Conservation (phyloP, 2,888 invertebrate genomes). For the Diaprepes abbreviatus region DNA sequence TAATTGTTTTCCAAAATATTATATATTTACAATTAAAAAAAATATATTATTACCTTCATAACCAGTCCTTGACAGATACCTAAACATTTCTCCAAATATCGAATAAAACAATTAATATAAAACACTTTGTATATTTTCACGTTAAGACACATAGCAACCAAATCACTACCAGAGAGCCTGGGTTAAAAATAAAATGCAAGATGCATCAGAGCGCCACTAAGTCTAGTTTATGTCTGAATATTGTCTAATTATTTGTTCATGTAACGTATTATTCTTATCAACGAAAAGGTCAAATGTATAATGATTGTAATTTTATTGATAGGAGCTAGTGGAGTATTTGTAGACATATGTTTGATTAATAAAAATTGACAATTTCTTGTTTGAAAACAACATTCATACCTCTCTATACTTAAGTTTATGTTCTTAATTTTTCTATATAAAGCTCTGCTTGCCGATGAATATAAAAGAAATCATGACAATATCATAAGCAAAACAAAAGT, state of each 20-base stretch:
- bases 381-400: too few species aligned
- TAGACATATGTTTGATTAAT: background rate
- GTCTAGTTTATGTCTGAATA: slow-evolving; percentile 2
- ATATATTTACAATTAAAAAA: too few species aligned
- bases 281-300: slow-evolving; percentile 2
- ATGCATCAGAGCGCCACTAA: slow-evolving; percentile 7
- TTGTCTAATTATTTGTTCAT: background rate
- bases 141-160: slow-evolving; percentile 12
- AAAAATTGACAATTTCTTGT: too few species aligned
- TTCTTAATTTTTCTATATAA: too few species aligned
- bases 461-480: too few species aligned
- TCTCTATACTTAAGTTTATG: too few species aligned
- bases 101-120: background rate
- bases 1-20: too few species aligned
- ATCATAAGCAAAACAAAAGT: too few species aligned
- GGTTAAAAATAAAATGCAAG: background rate
- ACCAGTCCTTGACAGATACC: slow-evolving; percentile 8
- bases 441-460: too few species aligned
- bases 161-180: background rate
- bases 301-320: background rate
- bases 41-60: slow-evolving; percentile 31
- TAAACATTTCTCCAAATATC: slow-evolving; percentile 19
- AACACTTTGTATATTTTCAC: slow-evolving; percentile 8
- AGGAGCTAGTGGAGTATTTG: background rate
- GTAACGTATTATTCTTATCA: slow-evolving; percentile 2